These are phyloP conservation scores for Sesia apiformis DNA, from an alignment of 2,888 invertebrate genomes.

Conservation along the genomic window DNA sequence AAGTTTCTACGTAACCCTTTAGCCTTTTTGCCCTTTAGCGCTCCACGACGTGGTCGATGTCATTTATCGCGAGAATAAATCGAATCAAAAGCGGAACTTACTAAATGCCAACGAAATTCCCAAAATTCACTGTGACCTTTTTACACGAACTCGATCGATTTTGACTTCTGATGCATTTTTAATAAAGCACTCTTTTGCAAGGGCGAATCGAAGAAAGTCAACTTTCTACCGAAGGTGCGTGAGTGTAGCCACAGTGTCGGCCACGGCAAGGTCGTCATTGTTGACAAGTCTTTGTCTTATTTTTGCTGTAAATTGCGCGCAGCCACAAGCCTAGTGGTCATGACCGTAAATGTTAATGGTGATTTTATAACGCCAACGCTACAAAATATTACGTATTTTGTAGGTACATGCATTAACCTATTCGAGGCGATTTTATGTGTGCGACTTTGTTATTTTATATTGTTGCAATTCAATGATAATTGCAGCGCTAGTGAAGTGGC, in stretches of 20 bases:
- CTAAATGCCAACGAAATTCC: not conserved
- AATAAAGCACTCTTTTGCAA: slow-evolving; percentile 19
- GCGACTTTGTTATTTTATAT: no score
- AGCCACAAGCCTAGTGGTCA: slow-evolving; percentile 18
- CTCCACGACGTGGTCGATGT: not conserved
- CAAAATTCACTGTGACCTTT: slow-evolving; percentile 11
- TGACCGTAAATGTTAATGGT: slow-evolving; percentile 24
- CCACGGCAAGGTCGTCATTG: slow-evolving; percentile 35
- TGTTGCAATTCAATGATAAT: no score
- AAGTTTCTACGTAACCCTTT: not conserved
- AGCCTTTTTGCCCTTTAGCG: not conserved
- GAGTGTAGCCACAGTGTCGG: slow-evolving; percentile 14
- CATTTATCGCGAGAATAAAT: not conserved
- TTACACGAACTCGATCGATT: slow-evolving; percentile 3
- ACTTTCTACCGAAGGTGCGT: slow-evolving; percentile 40
- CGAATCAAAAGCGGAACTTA: not conserved
- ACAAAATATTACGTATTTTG: no score
- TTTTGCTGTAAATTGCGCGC: slow-evolving; percentile 17
- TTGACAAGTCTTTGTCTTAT: slow-evolving; percentile 41
- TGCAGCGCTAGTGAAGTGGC: no score
- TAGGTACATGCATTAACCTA: no score
- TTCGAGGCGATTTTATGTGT: no score
- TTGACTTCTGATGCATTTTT: slow-evolving; percentile 13
- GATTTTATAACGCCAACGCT: not conserved
- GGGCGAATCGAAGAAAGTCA: slow-evolving; percentile 35